Conservation (phyloP, 2,888 invertebrate genomes). For the Euphydryas editha region DNA sequence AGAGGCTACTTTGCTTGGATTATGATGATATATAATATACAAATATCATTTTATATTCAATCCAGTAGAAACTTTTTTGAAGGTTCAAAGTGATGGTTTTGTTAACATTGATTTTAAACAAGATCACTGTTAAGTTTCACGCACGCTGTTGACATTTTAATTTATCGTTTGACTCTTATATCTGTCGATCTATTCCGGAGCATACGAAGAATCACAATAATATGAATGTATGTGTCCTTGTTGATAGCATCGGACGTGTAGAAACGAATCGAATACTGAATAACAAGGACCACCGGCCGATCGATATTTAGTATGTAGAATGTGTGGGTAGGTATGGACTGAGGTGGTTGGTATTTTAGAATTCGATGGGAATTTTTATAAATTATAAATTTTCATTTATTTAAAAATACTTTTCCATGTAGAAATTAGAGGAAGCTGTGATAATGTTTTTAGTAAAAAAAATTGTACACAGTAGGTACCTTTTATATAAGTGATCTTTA, state of each 20-base stretch:
- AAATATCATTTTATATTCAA: too few relatives aligned
- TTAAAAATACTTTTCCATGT: too few relatives aligned
- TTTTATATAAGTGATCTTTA: too few relatives aligned
- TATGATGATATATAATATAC: too few relatives aligned
- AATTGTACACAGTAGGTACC: too few relatives aligned
- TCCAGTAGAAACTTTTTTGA: too few relatives aligned
- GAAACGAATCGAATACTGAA: slow-evolving; percentile 71
- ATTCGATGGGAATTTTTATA: slow-evolving; percentile 40
- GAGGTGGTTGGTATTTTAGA: slow-evolving; percentile 32
- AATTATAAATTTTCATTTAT: neutral
- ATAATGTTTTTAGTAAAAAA: too few relatives aligned
- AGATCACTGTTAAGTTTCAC: slow-evolving; percentile 43
- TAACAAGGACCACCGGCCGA: slow-evolving; percentile 70
- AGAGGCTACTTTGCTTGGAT: too few relatives aligned
- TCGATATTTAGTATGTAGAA: slow-evolving; percentile 50
- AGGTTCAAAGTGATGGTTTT: too few relatives aligned
- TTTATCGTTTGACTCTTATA: slow-evolving; percentile 64
- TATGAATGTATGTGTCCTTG: slow-evolving; percentile 70
- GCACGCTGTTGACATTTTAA: slow-evolving; percentile 58
- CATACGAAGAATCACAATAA: slow-evolving; percentile 70
- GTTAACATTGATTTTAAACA: neutral
- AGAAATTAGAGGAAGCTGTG: too few relatives aligned
- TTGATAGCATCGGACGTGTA: slow-evolving; percentile 61
- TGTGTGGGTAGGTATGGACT: slow-evolving; percentile 40
- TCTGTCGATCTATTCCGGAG: slow-evolving; percentile 77